Evolutionary conservation across 2,113 vertebrate species (phyloP).

Genomic region (Anolis sagrei): DNA sequence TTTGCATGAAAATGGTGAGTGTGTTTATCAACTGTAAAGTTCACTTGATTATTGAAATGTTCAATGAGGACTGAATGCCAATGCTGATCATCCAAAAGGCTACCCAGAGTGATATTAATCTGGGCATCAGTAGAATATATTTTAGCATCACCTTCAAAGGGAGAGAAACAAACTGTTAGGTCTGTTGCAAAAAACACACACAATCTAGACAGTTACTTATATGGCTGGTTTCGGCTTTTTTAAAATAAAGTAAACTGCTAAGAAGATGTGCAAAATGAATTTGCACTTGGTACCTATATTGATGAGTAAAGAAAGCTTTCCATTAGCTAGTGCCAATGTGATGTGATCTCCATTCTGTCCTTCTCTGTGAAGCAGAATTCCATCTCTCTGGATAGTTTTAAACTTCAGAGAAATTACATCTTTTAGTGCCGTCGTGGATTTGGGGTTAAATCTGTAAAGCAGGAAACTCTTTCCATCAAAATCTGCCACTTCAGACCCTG

Average conservation of each 20-base stretch:
- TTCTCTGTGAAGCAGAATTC: conserved; percentile 81
- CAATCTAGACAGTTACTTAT: conserved; percentile 29
- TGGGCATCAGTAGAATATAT: conserved; percentile 65
- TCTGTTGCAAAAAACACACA: conserved; percentile 31
- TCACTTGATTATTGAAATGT: conserved; percentile 82
- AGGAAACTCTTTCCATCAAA: conserved; percentile 86
- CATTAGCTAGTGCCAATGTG: conserved; percentile 82
- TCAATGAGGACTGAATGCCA: conserved; percentile 90
- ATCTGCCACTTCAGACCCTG: conserved; percentile 85
- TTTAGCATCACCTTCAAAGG: conserved; percentile 77
- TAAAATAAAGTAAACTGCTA: conserved; percentile 8
- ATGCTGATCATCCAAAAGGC: conserved; percentile 92
- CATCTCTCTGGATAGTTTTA: conserved; percentile 85
- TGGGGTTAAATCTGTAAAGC: conserved; percentile 80
- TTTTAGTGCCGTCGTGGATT: conserved; percentile 74
- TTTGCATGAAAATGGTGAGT: conserved; percentile 81
- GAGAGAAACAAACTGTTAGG: conserved; percentile 62
- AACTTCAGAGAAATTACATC: conserved; percentile 87
- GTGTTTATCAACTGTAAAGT: conserved; percentile 92
- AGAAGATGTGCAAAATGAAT: neutral
- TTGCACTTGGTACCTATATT: conserved; percentile 80
- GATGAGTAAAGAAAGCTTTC: conserved; percentile 82
- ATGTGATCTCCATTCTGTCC: conserved; percentile 79
- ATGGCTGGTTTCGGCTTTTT: conserved; percentile 7
- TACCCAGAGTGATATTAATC: conserved; percentile 82